Conservation (phyloP, 2,888 invertebrate genomes). For the Gari tellinella region DNA sequence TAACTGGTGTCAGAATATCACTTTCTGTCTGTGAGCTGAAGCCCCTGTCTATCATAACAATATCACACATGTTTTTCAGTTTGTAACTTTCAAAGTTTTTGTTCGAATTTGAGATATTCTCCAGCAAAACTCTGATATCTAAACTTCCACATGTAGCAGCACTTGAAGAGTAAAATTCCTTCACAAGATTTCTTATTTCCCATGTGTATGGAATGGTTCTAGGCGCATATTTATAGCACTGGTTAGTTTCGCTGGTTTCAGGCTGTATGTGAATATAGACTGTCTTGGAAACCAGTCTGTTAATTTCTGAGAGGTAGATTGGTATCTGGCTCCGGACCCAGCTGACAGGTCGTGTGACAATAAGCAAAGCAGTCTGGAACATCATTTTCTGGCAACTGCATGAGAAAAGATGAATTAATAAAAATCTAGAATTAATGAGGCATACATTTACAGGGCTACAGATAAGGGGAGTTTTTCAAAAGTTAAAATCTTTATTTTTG, state of each 20-base stretch:
- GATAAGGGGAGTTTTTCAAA: no score
- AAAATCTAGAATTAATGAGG: no score
- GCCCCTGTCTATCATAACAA: constrained; percentile 53
- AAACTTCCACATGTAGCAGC: constrained; percentile 65
- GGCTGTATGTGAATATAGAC: constrained; percentile 78
- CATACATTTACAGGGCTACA: no score
- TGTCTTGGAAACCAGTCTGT: constrained; percentile 66
- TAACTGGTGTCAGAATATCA: constrained; percentile 4
- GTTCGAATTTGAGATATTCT: constrained; percentile 64
- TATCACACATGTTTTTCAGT: constrained; percentile 50
- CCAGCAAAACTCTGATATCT: constrained; percentile 73
- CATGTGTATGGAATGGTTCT: constrained; percentile 57
- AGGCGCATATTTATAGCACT: background rate
- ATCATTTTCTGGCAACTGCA: constrained; percentile 30
- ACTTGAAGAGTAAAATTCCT: constrained; percentile 68
- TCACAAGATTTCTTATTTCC: constrained; percentile 65
- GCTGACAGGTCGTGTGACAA: constrained; percentile 74
- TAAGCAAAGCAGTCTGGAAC: constrained; percentile 71
- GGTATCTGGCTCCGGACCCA: constrained; percentile 59
- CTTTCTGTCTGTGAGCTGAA: constrained; percentile 21
- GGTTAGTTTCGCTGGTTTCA: constrained; percentile 2
- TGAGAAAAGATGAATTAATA: no score
- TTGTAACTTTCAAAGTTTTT: constrained; percentile 35
- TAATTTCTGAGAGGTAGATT: constrained; percentile 62
- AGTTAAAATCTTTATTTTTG: no score